phyloP scores from a whole-genome alignment of 1,140 invertebrate genomes.

The Ericerus pela region DNA sequence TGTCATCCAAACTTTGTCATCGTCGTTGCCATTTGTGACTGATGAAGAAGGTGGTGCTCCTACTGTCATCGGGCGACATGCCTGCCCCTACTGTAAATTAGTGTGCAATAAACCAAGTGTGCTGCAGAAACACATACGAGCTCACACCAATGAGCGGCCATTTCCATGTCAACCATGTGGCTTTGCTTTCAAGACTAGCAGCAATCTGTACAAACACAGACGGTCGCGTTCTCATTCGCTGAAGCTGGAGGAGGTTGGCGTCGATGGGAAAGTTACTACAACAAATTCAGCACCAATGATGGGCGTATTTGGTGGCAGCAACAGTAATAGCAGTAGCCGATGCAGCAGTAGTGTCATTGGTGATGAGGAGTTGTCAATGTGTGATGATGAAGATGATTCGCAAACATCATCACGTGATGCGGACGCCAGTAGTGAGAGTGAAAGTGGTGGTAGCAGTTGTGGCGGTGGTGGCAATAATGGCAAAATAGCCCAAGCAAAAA shows the following conservation, averaged over 20 bases:
- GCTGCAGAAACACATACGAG: slow-evolving; percentile 79
- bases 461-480: not conserved
- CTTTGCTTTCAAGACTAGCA: slow-evolving; percentile 87
- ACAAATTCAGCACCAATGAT: slow-evolving; percentile 19
- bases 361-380: no score
- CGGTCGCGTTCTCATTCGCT: slow-evolving; percentile 62
- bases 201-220: slow-evolving; percentile 82
- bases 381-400: not conserved
- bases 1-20: no score
- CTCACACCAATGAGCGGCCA: slow-evolving; percentile 83
- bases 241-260: slow-evolving; percentile 38
- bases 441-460: not conserved
- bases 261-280: slow-evolving; percentile 8
- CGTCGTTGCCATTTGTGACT: no score
- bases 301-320: not conserved
- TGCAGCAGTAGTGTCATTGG: no score
- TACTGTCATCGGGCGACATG: slow-evolving; percentile 40
- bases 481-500: slow-evolving; percentile 38
- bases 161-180: slow-evolving; percentile 78
- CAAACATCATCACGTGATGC: not conserved
- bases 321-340: not conserved
- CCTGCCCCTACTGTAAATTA: slow-evolving; percentile 74
- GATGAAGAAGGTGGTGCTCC: not conserved
- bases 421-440: not conserved
- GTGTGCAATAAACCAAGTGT: slow-evolving; percentile 87